Conservation (phyloP, 2,888 invertebrate genomes). For the Chironomus tentans region DNA sequence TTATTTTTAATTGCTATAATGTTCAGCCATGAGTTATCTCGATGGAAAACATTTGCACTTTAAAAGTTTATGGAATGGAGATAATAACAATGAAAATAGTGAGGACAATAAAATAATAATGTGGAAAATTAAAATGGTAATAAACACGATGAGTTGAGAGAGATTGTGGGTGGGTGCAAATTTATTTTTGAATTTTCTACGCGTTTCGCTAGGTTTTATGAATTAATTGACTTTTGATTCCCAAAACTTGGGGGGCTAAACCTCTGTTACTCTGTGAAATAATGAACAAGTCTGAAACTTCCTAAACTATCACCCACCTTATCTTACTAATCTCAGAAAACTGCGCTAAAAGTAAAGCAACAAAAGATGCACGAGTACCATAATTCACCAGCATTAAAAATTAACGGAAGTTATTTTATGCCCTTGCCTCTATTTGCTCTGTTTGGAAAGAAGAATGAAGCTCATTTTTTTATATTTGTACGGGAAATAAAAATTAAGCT, state of each 20-base stretch:
- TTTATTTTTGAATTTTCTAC: too few relatives aligned
- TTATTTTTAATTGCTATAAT: background rate
- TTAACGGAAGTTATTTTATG: slow-evolving; percentile 7
- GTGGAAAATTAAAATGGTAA: background rate
- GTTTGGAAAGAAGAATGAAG: background rate
- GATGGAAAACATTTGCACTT: background rate
- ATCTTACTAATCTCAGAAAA: too few relatives aligned
- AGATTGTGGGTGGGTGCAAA: too few relatives aligned
- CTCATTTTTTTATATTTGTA: background rate
- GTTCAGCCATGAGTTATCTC: background rate
- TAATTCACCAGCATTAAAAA: slow-evolving; percentile 19
- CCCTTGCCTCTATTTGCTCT: background rate
- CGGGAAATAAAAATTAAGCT: background rate
- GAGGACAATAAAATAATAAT: too few relatives aligned
- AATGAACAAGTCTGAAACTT: too few relatives aligned
- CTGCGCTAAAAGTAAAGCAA: background rate
- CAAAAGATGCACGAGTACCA: background rate
- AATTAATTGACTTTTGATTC: too few relatives aligned
- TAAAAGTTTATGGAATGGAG: too few relatives aligned
- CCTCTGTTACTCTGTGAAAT: too few relatives aligned
- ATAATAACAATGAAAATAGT: too few relatives aligned
- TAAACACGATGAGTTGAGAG: background rate
- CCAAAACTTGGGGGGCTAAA: too few relatives aligned
- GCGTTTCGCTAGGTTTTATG: too few relatives aligned
- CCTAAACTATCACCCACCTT: too few relatives aligned